These are phyloP conservation scores for Aleiodes testaceus DNA, from an alignment of 2,888 invertebrate species.

Conservation along the genomic window DNA sequence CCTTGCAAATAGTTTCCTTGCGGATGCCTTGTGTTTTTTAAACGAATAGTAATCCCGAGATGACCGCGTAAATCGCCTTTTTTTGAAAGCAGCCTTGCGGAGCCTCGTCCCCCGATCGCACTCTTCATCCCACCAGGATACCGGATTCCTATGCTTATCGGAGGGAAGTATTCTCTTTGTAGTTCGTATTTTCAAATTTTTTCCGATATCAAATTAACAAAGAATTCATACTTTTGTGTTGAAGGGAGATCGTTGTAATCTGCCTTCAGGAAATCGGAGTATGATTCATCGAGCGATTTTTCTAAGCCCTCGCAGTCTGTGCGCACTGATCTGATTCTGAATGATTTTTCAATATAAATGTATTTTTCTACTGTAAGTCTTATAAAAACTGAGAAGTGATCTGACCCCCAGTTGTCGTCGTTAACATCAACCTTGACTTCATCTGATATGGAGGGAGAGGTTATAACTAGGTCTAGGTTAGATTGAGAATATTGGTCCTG, in stretches of 20 bases:
- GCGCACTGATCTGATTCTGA: neutral
- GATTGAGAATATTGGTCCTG: neutral
- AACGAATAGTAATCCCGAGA: too few relatives aligned
- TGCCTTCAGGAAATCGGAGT: too few relatives aligned
- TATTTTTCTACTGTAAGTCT: neutral
- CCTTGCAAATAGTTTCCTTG: conserved; percentile 10
- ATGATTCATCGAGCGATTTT: too few relatives aligned
- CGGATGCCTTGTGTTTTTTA: neutral
- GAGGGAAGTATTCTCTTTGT: too few relatives aligned
- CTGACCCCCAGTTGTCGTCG: neutral
- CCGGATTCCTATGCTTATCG: neutral
- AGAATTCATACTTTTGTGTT: too few relatives aligned
- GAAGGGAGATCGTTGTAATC: too few relatives aligned
- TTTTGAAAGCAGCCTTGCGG: conserved; percentile 37
- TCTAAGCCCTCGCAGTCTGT: neutral
- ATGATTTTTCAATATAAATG: neutral
- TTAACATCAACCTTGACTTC: neutral
- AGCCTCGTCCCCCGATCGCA: neutral
- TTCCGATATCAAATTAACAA: too few relatives aligned
- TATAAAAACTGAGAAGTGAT: neutral
- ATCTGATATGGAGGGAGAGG: neutral
- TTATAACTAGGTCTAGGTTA: neutral
- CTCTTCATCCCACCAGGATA: conserved; percentile 3
- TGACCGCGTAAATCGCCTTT: conserved; percentile 33
- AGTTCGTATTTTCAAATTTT: too few relatives aligned